Evolutionary conservation across 1,140 invertebrate genomes (phyloP), one percentile per base, ranked within the genome.

Genomic region (Saccostrea echinata): DNA sequence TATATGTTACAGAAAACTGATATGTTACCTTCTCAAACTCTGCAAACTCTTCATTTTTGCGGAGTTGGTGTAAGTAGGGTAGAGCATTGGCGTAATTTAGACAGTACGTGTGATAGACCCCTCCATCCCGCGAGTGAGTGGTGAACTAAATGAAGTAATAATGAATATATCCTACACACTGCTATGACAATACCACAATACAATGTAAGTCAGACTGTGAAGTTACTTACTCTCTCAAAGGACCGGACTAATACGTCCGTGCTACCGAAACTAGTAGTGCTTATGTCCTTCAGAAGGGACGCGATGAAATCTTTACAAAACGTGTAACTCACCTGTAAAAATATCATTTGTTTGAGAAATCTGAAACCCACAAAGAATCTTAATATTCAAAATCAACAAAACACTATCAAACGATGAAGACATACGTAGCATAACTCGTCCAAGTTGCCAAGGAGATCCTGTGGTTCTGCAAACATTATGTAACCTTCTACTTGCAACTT

Each of bases 401-500:
- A 43, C 43, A 43, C 43, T 6, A 84, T 80, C 24, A 33, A 80
- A 80, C 11, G 51, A 27, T 30, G 21, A 12, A 18, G 57, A 95
- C 96, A 95, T 93, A 96, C 96, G 92, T 96, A 96, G 90, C 96
- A 97, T 0, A 97, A 94, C 92, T 97, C 97, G 92, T 97, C 97
- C 86, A 97, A 92, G 93, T 97, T 97, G 24, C 97, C 96, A 93
- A 97, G 97, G 9, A 97, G 94, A 55, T 97, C 95, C 90, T 96
- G 96, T 0, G 96, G 97, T 91, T 97, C 97, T 9, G 96, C 96
- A 92, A 96, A 96, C 96, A 97, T 96, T 0, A 96, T 95, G 92
- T 95, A 96, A 9, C 96, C 97, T 93, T 97, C 97, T 3, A 97
- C 96, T 94, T 97, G 96, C 52, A 96, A 96, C 90, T 96, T 96